phyloP scores from a whole-genome alignment of 2,113 vertebrate species.

The Cavia aperea region DNA sequence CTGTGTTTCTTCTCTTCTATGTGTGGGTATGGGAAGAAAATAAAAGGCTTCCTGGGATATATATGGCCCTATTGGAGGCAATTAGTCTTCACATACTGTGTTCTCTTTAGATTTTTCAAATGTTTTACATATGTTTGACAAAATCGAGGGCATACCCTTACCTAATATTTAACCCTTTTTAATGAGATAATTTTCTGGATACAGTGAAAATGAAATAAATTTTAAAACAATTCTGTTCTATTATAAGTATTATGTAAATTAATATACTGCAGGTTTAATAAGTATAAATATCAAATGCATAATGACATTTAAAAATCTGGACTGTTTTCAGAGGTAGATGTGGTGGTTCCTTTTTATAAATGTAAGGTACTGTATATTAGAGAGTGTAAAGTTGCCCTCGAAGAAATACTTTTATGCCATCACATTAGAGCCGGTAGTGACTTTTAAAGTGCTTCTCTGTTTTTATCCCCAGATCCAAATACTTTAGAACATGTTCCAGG shows the following conservation, averaged over 20 bases:
- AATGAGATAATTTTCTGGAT: neutral
- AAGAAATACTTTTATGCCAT: slow-evolving; percentile 20
- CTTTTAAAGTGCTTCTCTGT: slow-evolving; percentile 50
- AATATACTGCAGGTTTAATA: neutral
- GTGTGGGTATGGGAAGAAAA: neutral
- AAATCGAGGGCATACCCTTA: neutral
- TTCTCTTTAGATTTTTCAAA: neutral
- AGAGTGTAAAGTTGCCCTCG: slow-evolving; percentile 19
- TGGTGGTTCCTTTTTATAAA: slow-evolving; percentile 1
- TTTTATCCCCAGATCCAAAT: slow-evolving; percentile 80
- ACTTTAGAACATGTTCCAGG: slow-evolving; percentile 80
- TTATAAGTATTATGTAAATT: neutral
- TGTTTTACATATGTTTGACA: neutral
- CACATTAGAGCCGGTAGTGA: neutral
- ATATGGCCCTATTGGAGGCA: neutral
- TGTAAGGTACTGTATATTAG: neutral
- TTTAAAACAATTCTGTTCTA: neutral
- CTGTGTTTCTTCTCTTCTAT: neutral
- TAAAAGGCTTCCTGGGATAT: neutral
- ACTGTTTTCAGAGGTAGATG: neutral
- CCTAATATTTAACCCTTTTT: slow-evolving; percentile 29
- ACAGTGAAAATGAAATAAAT: neutral
- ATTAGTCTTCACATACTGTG: neutral
- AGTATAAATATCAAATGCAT: neutral
- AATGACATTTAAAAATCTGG: slow-evolving; percentile 23